phyloP scores from a whole-genome alignment of 2,797 vertebrate genomes.

The Trichosurus vulpecula region DNA sequence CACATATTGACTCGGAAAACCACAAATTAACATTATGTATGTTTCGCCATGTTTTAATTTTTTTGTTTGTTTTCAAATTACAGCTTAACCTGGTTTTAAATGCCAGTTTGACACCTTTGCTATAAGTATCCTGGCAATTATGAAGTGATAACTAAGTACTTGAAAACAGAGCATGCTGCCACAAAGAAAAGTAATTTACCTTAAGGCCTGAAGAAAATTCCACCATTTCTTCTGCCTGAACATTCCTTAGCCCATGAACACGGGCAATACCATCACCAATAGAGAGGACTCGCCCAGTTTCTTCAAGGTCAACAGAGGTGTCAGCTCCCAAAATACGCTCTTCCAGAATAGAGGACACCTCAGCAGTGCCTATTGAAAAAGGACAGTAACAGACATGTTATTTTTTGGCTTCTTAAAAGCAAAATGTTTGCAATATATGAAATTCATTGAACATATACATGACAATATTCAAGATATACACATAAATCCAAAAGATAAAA shows the following conservation, averaged over 20 bases:
- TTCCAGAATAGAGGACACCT: slow-evolving; percentile 97
- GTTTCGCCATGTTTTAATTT: neutral
- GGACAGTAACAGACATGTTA: slow-evolving; percentile 15
- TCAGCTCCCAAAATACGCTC: slow-evolving; percentile 96
- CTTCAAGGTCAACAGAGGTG: slow-evolving; percentile 93
- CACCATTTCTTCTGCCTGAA: slow-evolving; percentile 99
- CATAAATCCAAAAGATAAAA: slow-evolving; percentile 12
- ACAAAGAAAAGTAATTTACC: slow-evolving; percentile 79
- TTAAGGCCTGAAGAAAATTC: slow-evolving; percentile 99
- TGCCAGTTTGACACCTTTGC: neutral
- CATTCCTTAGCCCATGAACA: slow-evolving; percentile 96
- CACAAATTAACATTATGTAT: neutral
- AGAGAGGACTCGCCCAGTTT: slow-evolving; percentile 96
- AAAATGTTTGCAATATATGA: neutral
- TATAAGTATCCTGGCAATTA: neutral
- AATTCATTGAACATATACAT: neutral
- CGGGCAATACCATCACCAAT: slow-evolving; percentile 98
- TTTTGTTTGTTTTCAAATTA: neutral
- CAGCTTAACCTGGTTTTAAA: neutral
- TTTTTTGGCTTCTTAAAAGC: neutral
- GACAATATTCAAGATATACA: neutral
- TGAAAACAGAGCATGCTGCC: neutral
- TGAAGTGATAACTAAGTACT: neutral
- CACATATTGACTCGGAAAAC: neutral
- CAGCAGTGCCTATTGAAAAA: slow-evolving; percentile 87